Evolutionary conservation across 2,888 invertebrate genomes (phyloP).

Genomic region (Acrocyrtus sp.): DNA sequence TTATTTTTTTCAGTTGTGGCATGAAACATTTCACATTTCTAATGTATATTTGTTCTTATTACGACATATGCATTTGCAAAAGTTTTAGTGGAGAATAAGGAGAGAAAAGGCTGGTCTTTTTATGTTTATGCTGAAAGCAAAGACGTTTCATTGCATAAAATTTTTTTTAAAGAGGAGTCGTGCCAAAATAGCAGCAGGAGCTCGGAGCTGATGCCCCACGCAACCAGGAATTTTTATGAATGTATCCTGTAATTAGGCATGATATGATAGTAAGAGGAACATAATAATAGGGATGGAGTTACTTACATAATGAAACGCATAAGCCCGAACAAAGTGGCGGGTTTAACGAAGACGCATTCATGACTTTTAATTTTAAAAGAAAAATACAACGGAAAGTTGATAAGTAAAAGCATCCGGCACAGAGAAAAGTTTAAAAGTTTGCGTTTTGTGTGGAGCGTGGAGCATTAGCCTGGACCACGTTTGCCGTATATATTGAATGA

Average conservation of each 20-base stretch:
- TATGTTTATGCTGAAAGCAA: background rate
- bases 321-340: background rate
- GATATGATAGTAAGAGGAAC: slow-evolving; percentile 15
- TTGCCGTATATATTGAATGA: background rate
- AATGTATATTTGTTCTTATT: background rate
- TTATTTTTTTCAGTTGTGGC: background rate
- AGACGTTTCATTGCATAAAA: background rate
- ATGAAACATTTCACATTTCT: background rate
- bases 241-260: background rate
- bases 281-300: slow-evolving; percentile 13
- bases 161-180: slow-evolving; percentile 6
- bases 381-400: too few relatives aligned
- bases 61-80: background rate
- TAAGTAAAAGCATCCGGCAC: background rate
- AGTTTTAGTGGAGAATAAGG: background rate
- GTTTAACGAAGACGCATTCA: background rate
- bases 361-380: background rate
- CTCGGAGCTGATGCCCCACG: slow-evolving; percentile 16
- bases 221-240: background rate
- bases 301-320: background rate
- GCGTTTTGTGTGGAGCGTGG: too few relatives aligned
- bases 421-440: too few relatives aligned
- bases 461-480: background rate
- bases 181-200: slow-evolving; percentile 39
- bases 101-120: slow-evolving; percentile 18